phyloP scores from a whole-genome alignment of 2,888 invertebrate genomes.

The Drosophila yooni region DNA sequence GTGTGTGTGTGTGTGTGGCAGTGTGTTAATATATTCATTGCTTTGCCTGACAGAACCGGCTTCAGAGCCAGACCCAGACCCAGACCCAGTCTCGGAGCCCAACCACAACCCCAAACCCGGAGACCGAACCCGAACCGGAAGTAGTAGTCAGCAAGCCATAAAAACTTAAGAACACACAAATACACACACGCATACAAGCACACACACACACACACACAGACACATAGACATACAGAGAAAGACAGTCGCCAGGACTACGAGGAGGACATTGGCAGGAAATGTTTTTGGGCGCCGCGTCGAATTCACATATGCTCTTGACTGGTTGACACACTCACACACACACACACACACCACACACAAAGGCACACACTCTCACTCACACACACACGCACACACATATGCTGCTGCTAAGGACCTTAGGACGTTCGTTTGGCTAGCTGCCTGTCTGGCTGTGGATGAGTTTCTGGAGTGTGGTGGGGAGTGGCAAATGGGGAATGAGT shows the following conservation, averaged over 20 bases:
- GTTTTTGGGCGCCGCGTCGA: slow-evolving; percentile 54
- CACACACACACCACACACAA: slow-evolving; percentile 19
- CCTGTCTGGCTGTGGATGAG: slow-evolving; percentile 38
- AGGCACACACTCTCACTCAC: slow-evolving; percentile 13
- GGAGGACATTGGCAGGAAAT: slow-evolving; percentile 51
- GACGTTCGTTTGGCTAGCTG: slow-evolving; percentile 53
- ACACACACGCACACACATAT: slow-evolving; percentile 40
- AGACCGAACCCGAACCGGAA: slow-evolving; percentile 69
- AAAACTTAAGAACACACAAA: slow-evolving; percentile 73
- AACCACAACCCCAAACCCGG: slow-evolving; percentile 14
- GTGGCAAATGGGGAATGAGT: slow-evolving; percentile 9
- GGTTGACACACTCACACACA: slow-evolving; percentile 60
- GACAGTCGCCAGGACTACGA: slow-evolving; percentile 53
- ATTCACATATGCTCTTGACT: slow-evolving; percentile 71
- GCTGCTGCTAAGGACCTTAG: slow-evolving; percentile 47
- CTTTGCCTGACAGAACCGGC: slow-evolving; percentile 50
- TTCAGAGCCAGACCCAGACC: slow-evolving; percentile 18
- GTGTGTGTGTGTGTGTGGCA: slow-evolving; percentile 43
- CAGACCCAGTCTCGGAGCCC: slow-evolving; percentile 33
- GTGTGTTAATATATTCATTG: slow-evolving; percentile 83
- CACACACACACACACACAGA: slow-evolving; percentile 14
- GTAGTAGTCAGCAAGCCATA: slow-evolving; percentile 81
- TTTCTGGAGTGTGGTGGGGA: not conserved
- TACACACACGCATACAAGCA: slow-evolving; percentile 23
- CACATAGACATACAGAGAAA: slow-evolving; percentile 17